phyloP scores from a whole-genome alignment of 2,888 invertebrate species.

The Bugula neritina region DNA sequence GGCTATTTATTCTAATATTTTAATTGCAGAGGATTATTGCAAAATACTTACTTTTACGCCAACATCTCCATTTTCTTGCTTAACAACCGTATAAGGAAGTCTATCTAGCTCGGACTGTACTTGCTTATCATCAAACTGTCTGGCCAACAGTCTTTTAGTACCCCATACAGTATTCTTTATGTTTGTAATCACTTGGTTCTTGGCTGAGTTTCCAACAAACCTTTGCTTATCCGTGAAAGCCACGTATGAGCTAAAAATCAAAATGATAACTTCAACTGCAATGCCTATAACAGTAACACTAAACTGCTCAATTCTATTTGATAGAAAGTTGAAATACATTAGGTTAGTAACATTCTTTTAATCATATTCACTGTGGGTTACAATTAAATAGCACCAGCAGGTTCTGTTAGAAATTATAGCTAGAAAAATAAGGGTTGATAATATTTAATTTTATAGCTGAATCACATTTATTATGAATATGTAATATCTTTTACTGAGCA shows the following conservation, averaged over 20 bases:
- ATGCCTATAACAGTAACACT: not conserved
- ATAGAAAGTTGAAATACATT: no score
- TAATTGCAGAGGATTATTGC: no score
- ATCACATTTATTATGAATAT: no score
- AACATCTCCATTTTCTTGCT: slow-evolving; percentile 71
- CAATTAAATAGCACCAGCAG: no score
- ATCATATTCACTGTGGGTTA: no score
- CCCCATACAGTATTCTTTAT: slow-evolving; percentile 92
- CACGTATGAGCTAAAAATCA: slow-evolving; percentile 75
- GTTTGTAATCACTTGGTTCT: slow-evolving; percentile 92
- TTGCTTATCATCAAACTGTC: slow-evolving; percentile 76
- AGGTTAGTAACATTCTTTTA: no score
- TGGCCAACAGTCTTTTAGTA: slow-evolving; percentile 86
- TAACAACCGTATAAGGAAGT: slow-evolving; percentile 73
- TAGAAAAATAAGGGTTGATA: no score
- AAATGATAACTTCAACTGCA: not conserved
- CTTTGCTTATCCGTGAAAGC: slow-evolving; percentile 89
- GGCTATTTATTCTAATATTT: no score
- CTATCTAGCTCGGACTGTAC: slow-evolving; percentile 75
- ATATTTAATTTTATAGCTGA: no score
- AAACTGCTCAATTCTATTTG: no score
- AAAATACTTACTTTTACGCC: slow-evolving; percentile 73
- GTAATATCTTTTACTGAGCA: no score
- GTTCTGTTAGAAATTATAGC: no score
- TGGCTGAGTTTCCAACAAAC: slow-evolving; percentile 90